Base-by-base conservation (phyloP, 2,888 invertebrate species). In the Chrysodeixis includens region DNA sequence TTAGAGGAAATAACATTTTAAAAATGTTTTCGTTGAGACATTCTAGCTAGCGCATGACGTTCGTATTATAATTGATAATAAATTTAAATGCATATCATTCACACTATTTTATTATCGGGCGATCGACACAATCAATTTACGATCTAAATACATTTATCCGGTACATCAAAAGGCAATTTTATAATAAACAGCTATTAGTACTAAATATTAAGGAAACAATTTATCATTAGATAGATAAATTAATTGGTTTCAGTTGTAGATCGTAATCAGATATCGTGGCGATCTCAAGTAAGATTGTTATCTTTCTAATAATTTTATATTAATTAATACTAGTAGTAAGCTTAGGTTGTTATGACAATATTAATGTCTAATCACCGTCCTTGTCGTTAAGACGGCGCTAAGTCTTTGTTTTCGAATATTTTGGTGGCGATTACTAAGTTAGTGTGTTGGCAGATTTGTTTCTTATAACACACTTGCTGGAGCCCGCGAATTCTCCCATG, bases 151-250 rank as follows among this genome's bases (percentile, higher is more conserved):
- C n/a, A 6, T 53, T 32, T 35, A 63, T 63, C 67, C 68, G 56
- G 62, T 67, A 74, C 74, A 74, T 60, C 54, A 54, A 56, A 75
- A 58, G 14, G 20, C 32, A 18, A 76, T 68, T 74, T 52, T 16
- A 44, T 52, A 30, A 51, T 56, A 10, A 56, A 52, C 35, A 56
- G 9, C 22, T 35, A 40, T 57, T 57, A 35, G 44, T 26, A 64
- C 12, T 49, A 56, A 9, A 32, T 16, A 14, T 30, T 26, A 20
- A 12, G 30, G 20, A 30, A 49, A 14, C 20, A 12, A 16, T 18
- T 46, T 18, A 12, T 16, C 16, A 26, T 22, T 40, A 16, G 12
- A 6, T 20, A 30, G 49, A 51, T 51, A 46, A 14, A 26, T 14
- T 58, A 58, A 49, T 49, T 58, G 49, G 30, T 58, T 58, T 58